Base-by-base conservation (phyloP, 2,113 vertebrate genomes). In the Osmerus mordax region DNA sequence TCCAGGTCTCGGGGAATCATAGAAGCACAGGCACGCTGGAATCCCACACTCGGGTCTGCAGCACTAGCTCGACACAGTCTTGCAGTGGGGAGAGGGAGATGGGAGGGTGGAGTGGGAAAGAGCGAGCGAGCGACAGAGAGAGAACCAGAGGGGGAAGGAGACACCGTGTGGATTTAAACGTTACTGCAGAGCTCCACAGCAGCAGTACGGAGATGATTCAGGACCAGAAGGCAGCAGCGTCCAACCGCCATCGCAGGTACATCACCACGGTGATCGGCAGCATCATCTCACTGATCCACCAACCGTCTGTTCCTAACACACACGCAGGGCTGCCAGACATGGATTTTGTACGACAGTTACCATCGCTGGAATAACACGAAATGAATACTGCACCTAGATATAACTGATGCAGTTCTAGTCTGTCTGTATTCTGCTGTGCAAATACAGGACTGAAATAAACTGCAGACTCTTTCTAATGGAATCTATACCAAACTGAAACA, bases 91-190 rank as follows among this genome's bases (percentile, higher is more conserved):
- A 5, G 29, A 32, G 29, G 29, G 29, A 32, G 29, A 32, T 32
- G 29, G 29, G 29, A 60, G 71, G 51, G 65, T 76, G 66, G 53
- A 65, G 25, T 6, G 61, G 32, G 65, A 54, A 59, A n/a, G 47
- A 5, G 21, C 32, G 25, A 11, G 47, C 54, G n/a, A 29, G 14
- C 67, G 19, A 73, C 29, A n/a, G 36, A 69, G 62, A n/a, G 29
- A 13, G 56, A 59, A 65, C 72, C 41, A 9, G 74, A 58, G 78
- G 79, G 2, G 58, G 59, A 82, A 85, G 79, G 75, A 76, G 81
- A 78, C 88, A 69, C 80, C 80, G 36, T 82, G 87, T 88, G 88
- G 87, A 81, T 63, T 81, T 69, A 58, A 47, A 61, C 78, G 64
- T 41, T 76, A 85, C 72, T 79, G 71, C 81, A 68, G 71, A 52